These are phyloP conservation scores for Athalia circularis DNA, from an alignment of 2,888 invertebrate species.

Conservation along the genomic window DNA sequence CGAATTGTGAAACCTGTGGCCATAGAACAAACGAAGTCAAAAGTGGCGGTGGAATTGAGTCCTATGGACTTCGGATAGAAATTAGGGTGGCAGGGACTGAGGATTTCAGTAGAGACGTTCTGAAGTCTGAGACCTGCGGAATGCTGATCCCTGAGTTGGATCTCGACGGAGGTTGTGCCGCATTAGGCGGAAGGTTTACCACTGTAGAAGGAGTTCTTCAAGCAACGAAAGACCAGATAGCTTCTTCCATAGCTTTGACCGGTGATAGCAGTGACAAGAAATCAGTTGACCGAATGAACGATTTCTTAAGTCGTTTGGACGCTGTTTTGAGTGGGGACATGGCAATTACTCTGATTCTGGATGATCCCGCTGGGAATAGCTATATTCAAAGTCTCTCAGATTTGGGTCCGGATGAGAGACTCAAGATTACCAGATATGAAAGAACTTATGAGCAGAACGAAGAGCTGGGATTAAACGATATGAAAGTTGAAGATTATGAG, in stretches of 20 bases:
- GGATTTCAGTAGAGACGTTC: conserved; percentile 94
- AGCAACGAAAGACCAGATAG: conserved; percentile 87
- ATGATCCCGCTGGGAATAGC: conserved; percentile 98
- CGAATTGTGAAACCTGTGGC: conserved; percentile 93
- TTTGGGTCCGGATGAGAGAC: conserved; percentile 81
- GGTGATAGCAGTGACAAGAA: conserved; percentile 83
- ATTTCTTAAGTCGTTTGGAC: conserved; percentile 82
- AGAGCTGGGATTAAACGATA: conserved; percentile 95
- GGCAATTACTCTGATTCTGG: conserved; percentile 86
- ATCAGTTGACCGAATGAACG: conserved; percentile 76
- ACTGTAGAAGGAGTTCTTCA: conserved; percentile 93
- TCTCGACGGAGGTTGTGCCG: conserved; percentile 88
- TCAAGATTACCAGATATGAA: conserved; percentile 88
- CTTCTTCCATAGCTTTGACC: conserved; percentile 80
- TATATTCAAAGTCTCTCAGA: conserved; percentile 89
- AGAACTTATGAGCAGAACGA: conserved; percentile 95
- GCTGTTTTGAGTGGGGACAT: conserved; percentile 80
- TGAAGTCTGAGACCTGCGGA: conserved; percentile 93
- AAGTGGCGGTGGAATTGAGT: conserved; percentile 92
- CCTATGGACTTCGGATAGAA: conserved; percentile 85
- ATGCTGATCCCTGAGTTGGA: conserved; percentile 91
- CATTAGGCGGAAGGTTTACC: conserved; percentile 94
- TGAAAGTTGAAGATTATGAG: conserved; percentile 92
- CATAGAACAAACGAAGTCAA: conserved; percentile 97
- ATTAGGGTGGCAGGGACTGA: conserved; percentile 81